A percentile compares a stretch with the other conserved stretches of the same genome.
These are phyloP conservation scores for Scalopus aquaticus DNA, from an alignment of 2,113 vertebrate species.

Conservation along the genomic window DNA sequence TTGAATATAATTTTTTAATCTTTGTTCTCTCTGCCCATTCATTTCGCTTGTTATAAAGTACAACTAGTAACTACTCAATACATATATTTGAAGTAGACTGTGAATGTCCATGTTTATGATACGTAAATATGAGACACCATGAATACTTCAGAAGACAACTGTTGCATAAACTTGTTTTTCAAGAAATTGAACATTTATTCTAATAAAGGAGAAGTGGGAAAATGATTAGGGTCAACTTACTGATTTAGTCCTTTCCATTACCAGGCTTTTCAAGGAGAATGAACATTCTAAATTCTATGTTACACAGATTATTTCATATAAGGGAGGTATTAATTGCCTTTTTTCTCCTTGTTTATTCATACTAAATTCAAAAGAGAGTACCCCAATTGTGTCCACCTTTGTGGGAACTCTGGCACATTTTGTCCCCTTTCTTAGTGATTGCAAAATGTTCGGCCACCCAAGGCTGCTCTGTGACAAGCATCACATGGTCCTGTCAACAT, in stretches of 20 bases:
- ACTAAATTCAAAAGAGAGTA: background rate
- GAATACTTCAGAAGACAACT: background rate
- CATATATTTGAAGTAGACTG: background rate
- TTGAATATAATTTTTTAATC: background rate
- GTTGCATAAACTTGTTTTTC: background rate
- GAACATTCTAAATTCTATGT: background rate
- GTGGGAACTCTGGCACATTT: background rate
- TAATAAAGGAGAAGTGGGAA: background rate
- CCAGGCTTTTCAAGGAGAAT: background rate
- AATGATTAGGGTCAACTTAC: background rate
- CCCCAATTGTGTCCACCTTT: background rate
- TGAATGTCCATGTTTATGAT: background rate
- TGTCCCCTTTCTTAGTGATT: background rate
- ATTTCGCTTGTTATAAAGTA: background rate
- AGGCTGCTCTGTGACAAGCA: background rate
- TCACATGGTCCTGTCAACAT: background rate
- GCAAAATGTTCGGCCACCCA: background rate
- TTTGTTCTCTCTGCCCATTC: background rate
- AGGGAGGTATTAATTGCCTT: background rate
- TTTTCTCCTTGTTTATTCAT: background rate
- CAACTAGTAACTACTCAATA: background rate
- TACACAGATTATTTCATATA: background rate
- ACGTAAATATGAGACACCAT: background rate
- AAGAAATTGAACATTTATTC: background rate
- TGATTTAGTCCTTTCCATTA: background rate